Percentiles rank a stretch among this genome's conserved stretches.
These are phyloP conservation scores for Stenolophus ochropezus DNA, from an alignment of 2,888 invertebrate species.

Conservation along the genomic window DNA sequence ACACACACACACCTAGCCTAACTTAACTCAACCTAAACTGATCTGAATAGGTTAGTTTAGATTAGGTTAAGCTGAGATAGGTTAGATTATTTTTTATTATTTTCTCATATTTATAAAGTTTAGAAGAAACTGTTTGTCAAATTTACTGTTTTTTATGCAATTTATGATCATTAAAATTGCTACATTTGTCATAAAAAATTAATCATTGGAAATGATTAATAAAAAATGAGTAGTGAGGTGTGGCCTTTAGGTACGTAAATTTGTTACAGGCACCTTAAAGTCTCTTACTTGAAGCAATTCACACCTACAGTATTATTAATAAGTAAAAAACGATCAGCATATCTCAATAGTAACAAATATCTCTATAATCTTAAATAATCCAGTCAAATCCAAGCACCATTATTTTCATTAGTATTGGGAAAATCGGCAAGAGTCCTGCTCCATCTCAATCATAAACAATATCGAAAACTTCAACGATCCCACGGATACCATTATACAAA, in stretches of 20 bases:
- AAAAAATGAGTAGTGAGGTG: too few species aligned
- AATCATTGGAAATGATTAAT: too few species aligned
- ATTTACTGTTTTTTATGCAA: too few species aligned
- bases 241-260: constrained; percentile 54
- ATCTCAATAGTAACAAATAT: constrained; percentile 51
- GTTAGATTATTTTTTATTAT: too few species aligned
- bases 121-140: too few species aligned
- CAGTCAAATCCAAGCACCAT: constrained; percentile 60
- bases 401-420: constrained; percentile 55
- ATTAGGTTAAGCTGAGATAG: too few species aligned
- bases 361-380: constrained; percentile 58
- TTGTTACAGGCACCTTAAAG: constrained; percentile 56
- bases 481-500: constrained; percentile 48
- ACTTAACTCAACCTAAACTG: too few species aligned
- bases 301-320: constrained; percentile 45
- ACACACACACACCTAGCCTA: too few species aligned
- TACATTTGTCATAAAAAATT: too few species aligned
- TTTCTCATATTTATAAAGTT: too few species aligned
- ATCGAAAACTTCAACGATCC: constrained; percentile 58
- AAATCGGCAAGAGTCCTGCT: constrained; percentile 57
- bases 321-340: constrained; percentile 54
- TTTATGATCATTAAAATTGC: too few species aligned
- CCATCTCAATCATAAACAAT: constrained; percentile 53
- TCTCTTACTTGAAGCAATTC: constrained; percentile 36
- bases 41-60: too few species aligned